Base-by-base conservation (phyloP, 2,888 invertebrate species). In the Zygothrica quintamaculata region DNA sequence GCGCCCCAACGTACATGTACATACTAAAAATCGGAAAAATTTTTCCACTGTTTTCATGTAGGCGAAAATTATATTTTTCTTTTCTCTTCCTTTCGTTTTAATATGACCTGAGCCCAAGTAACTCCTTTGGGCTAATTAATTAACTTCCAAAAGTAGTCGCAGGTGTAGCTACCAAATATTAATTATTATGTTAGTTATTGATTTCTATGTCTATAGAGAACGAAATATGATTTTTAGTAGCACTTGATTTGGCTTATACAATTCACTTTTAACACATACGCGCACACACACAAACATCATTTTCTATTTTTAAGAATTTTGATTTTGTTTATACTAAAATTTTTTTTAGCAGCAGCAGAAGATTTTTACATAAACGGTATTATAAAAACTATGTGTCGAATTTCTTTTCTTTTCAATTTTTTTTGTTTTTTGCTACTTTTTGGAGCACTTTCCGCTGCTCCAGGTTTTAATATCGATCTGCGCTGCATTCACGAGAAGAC, bases 401-500 rank as follows among this genome's bases (percentile, higher is more conserved):
- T 69, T 77, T 62, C n/a, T n/a, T n/a, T n/a, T n/a, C n/a, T n/a
- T n/a, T n/a, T n/a, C n/a, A n/a, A n/a, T n/a, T n/a, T n/a, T n/a
- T n/a, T n/a, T n/a, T n/a, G n/a, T n/a, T n/a, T n/a, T n/a, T n/a
- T n/a, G n/a, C n/a, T n/a, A n/a, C n/a, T 42, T 55, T 64, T 52
- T 44, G 50, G 65, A 65, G 58, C 55, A 48, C 51, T 60, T 61
- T 71, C 69, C 82, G 82, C 74, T 87, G 64, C 71, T 85, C 56
- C 65, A 62, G 73, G 68, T 73, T 73, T 66, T 73, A 69, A 84
- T 89, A 88, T 90, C 89, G 88, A 88, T 84, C 88, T 88, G 88
- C 71, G 88, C 91, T 90, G 90, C 90, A 91, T 88, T 89, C 90
- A 88, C 90, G 89, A 88, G 88, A 85, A 90, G 88, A 91, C 90